Evolutionary conservation across 2,797 vertebrate genomes (phyloP), one percentile per base, ranked within the genome.

Genomic region (Pseudochirops cupreus): DNA sequence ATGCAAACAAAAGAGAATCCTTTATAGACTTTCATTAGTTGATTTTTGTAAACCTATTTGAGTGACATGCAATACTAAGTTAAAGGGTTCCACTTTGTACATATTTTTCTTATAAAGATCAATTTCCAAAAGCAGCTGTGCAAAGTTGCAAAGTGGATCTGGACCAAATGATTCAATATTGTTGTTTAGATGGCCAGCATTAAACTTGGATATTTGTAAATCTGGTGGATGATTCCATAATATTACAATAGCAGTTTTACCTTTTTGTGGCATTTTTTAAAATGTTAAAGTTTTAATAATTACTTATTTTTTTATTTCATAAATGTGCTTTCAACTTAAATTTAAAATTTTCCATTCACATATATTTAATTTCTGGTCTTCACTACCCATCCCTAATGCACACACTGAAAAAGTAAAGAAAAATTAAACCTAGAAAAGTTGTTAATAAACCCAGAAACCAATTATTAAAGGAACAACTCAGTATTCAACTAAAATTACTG

Each of bases 101-200:
- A 95, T 97, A 96, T 96, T 98, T 98, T 97, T 97, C 96, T 95
- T 97, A 96, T 98, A 96, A 98, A 98, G 97, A 97, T 94, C 93
- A 96, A 97, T 97, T 97, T 98, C 97, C 98, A 96, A 92, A 96
- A 96, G 98, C 98, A 97, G 97, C 97, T 95, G 97, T 97, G 94
- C 87, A 96, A 94, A 95, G 93, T 95, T 94, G 57, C 92, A 56
- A 89, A 0, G 4, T 98, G 97, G 95, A 96, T 55, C 55, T n/a
- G 82, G 92, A 95, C 97, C 96, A 97, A 94, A 93, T 28, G 91
- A 28, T 46, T 87, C 74, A 50, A 2, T 87, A 10, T 82, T 10
- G n/a, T 82, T 39, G 67, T 39, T 59, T 18, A 46, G n/a, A 87
- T 26, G 18, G 11, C 39, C 21, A 82, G 7, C 74, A 82, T 82